These are phyloP conservation scores for Argyresthia goedartella DNA, from an alignment of 2,888 invertebrate genomes.

Conservation along the genomic window DNA sequence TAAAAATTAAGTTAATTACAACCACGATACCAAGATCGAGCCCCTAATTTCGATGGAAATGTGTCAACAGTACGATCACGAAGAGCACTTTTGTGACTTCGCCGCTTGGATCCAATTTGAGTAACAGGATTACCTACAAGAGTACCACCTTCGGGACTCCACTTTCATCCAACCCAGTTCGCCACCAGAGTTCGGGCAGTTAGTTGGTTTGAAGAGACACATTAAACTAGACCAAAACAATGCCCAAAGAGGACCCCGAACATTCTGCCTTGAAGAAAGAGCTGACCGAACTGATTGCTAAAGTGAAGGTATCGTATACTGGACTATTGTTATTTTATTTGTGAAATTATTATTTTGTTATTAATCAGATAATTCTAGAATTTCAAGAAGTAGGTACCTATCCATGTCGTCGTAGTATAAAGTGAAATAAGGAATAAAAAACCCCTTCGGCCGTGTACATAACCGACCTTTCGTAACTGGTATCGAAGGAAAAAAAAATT, in stretches of 20 bases:
- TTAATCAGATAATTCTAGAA: no score
- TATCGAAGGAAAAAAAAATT: no score
- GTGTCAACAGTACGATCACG: no score
- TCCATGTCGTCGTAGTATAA: no score
- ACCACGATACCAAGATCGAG: no score
- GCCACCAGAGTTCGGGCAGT: background rate
- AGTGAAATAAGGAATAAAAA: no score
- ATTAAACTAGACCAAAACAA: constrained; percentile 24
- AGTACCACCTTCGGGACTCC: constrained; percentile 4
- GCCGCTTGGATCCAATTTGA: constrained; percentile 45
- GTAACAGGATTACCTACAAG: constrained; percentile 42
- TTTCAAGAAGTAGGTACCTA: no score
- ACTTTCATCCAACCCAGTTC: background rate
- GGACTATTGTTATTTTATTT: no score
- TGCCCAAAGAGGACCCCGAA: constrained; percentile 90
- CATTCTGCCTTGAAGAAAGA: constrained; percentile 83
- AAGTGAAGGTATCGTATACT: constrained; percentile 77
- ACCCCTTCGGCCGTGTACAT: background rate
- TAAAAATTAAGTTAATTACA: no score
- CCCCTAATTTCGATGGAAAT: no score
- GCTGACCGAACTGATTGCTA: constrained; percentile 82
- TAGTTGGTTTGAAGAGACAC: background rate
- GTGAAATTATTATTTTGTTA: no score
- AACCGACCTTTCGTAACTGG: no score
- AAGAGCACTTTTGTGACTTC: constrained; percentile 48